Evolutionary conservation across 1,140 invertebrate species (phyloP).

Genomic region (Drosophila melanica): DNA sequence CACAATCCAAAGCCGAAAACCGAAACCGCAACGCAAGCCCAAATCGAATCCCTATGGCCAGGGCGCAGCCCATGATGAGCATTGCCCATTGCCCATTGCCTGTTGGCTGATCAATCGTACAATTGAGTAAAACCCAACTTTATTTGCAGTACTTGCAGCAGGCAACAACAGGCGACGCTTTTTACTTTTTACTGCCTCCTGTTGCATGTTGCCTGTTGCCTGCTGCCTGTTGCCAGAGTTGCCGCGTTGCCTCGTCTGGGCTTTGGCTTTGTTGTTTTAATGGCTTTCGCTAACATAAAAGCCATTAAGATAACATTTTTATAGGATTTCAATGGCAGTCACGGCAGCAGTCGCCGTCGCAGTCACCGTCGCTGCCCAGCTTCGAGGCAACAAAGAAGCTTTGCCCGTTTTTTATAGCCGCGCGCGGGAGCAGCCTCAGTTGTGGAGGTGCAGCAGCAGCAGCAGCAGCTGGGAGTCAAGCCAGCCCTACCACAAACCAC

Average conservation of each 20-base stretch:
- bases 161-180: conserved; percentile 50
- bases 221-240: not conserved
- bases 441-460: conserved; percentile 18
- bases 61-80: conserved; percentile 50
- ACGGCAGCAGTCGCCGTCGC: conserved; percentile 57
- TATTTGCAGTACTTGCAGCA: conserved; percentile 75
- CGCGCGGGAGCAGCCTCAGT: conserved; percentile 39
- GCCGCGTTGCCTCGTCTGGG: conserved; percentile 27
- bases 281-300: conserved; percentile 83
- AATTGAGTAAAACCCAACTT: conserved; percentile 81
- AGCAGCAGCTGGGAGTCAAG: conserved; percentile 1
- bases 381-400: conserved; percentile 70
- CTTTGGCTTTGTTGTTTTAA: conserved; percentile 80
- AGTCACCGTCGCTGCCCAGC: conserved; percentile 21
- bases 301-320: conserved; percentile 84
- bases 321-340: conserved; percentile 83
- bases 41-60: conserved; percentile 33
- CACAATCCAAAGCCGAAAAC: conserved; percentile 9
- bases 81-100: conserved; percentile 53
- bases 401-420: conserved; percentile 74
- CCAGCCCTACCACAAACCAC: conserved; percentile 72
- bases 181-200: conserved; percentile 38
- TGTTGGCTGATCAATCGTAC: conserved; percentile 78
- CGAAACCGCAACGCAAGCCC: conserved; percentile 2
- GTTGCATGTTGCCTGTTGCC: conserved; percentile 46